Evolutionary conservation across 2,113 vertebrate species (phyloP), one percentile per base, ranked within the genome.

Genomic region (Falcunculus frontatus): DNA sequence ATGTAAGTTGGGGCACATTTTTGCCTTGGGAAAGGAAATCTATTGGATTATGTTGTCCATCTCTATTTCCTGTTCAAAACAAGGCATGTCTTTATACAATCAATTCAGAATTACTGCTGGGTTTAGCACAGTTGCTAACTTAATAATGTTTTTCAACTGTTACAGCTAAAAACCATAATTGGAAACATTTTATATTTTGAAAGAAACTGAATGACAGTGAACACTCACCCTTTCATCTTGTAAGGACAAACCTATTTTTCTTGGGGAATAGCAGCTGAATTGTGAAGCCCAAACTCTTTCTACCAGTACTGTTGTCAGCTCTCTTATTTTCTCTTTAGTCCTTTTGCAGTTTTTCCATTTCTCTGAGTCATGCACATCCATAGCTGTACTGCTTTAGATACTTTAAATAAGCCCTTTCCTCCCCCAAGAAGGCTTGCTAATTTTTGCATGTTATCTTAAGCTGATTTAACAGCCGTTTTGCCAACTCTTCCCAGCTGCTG

Each of bases 361-460:
- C 41, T 78, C 69, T 9, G 29, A 64, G 56, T 88, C 56, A 32
- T 26, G 10, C 53, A 56, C 41, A 44, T 82, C 49, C 41, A 87
- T 46, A 87, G 32, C 78, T 67, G 12, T 80, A 47, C 37, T 74
- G 50, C 75, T 90, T 73, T 67, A 73, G 37, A 37, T 93, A 16
- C 55, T 83, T 95, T 73, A 94, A 87, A 67, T 85, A 93, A 93
- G 46, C 29, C n/a, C 37, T 55, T 91, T 79, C 46, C 82, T 95
- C 22, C 67, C 69, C 55, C 59, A 80, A 90, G 59, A 69, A 83
- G 39, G 33, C 47, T 80, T 90, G 67, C 59, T 96, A 74, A 89
- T 91, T 96, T 96, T 90, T 87, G 68, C 55, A 23, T 83, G 67
- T 93, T 94, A 52, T 86, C 89, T 79, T 89, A 83, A 91, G 41